A percentile compares a stretch with the other conserved stretches of the same genome.
Evolutionary conservation across 1,140 invertebrate species (phyloP).

Genomic region (Zaprionus nigranus): DNA sequence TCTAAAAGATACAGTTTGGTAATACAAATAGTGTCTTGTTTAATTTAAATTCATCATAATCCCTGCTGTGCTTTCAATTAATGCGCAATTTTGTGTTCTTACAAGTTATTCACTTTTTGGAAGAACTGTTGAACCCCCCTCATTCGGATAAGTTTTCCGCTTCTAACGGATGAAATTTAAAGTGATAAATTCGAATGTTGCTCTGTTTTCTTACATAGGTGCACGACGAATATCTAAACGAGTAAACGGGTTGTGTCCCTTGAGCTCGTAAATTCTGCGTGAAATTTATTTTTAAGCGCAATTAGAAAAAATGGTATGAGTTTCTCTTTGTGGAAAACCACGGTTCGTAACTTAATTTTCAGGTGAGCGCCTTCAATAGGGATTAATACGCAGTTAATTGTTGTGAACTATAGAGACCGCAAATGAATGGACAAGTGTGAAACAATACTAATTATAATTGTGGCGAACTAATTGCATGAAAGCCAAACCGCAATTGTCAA

Average conservation of each 20-base stretch:
- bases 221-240: conserved; percentile 14
- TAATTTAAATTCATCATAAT: not conserved
- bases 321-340: not conserved
- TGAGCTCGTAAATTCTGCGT: conserved; percentile 58
- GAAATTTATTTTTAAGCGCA: conserved; percentile 51
- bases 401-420: conserved; percentile 27
- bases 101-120: not conserved
- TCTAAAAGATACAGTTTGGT: not conserved
- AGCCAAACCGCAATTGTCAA: conserved; percentile 63
- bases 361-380: conserved; percentile 8
- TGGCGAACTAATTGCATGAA: conserved; percentile 68
- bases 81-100: not conserved
- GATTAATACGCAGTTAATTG: conserved; percentile 61
- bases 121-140: conserved; percentile 3
- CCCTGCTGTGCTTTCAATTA: not conserved
- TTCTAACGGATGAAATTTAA: conserved; percentile 62
- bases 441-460: conserved; percentile 75
- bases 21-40: not conserved
- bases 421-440: conserved; percentile 56
- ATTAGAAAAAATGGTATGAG: conserved; percentile 47
- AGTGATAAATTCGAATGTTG: conserved; percentile 71
- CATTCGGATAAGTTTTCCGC: not conserved
- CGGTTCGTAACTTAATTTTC: conserved; percentile 13
- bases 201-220: conserved; percentile 35
- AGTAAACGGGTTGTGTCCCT: conserved; percentile 22